Base-by-base conservation (phyloP, 1,140 invertebrate species). In the Meloidogyne hapla region DNA sequence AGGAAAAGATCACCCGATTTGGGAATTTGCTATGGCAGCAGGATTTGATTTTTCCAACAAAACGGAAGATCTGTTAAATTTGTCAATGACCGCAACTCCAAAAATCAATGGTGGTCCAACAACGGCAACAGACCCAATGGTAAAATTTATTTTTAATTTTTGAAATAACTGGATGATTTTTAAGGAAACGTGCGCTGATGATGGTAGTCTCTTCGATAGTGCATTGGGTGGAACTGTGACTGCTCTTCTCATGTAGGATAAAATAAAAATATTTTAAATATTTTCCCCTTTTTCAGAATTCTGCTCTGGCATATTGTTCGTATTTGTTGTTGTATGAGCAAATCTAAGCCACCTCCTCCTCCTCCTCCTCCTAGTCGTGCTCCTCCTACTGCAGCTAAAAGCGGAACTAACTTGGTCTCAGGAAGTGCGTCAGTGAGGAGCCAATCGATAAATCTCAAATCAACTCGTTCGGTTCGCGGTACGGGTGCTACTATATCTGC, bases 171-270 rank as follows among this genome's bases (percentile, higher is more conserved):
- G 4, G 8, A 56, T n/a, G n/a, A n/a, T n/a, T n/a, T 56, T 56
- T n/a, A 6, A 56, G 48, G 48, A 56, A n/a, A 56, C 4, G n/a
- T 56, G 48, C 6, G 18, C 48, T 56, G 48, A 56, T 56, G 48
- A 56, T 56, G 48, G 48, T 56, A 56, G 48, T 56, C 48, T 56
- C n/a, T 56, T 56, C n/a, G 48, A 56, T n/a, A 56, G 48, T 56
- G n/a, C 8, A 4, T n/a, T 56, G 18, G 48, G 18, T 6, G 48
- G 48, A 21, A 6, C n/a, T n/a, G 4, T 5, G 3, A 5, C 6
- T n/a, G 48, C 48, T 56, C 48, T 56, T 56, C 48, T 56, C 3
- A 6, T 56, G 48, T 56, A n/a, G n/a, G 4, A 48, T 18, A 18
- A 42, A 42, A n/a, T n/a, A n/a, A 18, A 48, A 56, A 56, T 56